Percentiles rank a stretch among this genome's conserved stretches.
phyloP scores from a whole-genome alignment of 1,140 invertebrate genomes.

The Pseudomyrmex pallidus region DNA sequence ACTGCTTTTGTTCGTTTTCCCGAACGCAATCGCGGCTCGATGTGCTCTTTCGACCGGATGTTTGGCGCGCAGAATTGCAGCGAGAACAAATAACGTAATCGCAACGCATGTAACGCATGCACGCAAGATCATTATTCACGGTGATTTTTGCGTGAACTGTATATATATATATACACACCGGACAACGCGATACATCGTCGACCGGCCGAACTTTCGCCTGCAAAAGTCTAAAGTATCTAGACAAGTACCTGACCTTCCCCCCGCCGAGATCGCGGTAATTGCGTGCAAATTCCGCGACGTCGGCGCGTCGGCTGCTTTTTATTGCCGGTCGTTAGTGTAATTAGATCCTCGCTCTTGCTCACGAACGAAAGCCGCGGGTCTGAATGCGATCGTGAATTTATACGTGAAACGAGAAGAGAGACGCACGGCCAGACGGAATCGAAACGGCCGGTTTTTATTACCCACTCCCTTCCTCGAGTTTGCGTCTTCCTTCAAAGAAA shows the following conservation, averaged over 20 bases:
- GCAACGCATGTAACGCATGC: constrained; percentile 9
- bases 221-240: constrained; percentile 38
- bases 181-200: constrained; percentile 23
- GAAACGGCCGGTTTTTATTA: constrained; percentile 7
- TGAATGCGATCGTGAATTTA: constrained; percentile 58
- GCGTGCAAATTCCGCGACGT: constrained; percentile 74
- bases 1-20: constrained; percentile 1
- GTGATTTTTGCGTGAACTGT: constrained; percentile 39
- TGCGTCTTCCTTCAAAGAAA: neutral
- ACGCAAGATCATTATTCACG: constrained; percentile 57
- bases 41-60: constrained; percentile 17
- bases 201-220: constrained; percentile 25
- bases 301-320: constrained; percentile 71
- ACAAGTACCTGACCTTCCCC: constrained; percentile 60
- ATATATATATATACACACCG: too few relatives aligned
- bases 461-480: neutral
- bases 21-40: constrained; percentile 6
- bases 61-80: neutral
- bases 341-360: constrained; percentile 66
- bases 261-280: constrained; percentile 66
- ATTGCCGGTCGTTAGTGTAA: constrained; percentile 75
- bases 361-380: constrained; percentile 26
- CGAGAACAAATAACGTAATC: constrained; percentile 20
- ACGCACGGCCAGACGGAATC: constrained; percentile 21
- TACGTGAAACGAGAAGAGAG: constrained; percentile 49